Evolutionary conservation across 2,113 vertebrate species (phyloP).

Genomic region (Dendropsophus ebraccatus): DNA sequence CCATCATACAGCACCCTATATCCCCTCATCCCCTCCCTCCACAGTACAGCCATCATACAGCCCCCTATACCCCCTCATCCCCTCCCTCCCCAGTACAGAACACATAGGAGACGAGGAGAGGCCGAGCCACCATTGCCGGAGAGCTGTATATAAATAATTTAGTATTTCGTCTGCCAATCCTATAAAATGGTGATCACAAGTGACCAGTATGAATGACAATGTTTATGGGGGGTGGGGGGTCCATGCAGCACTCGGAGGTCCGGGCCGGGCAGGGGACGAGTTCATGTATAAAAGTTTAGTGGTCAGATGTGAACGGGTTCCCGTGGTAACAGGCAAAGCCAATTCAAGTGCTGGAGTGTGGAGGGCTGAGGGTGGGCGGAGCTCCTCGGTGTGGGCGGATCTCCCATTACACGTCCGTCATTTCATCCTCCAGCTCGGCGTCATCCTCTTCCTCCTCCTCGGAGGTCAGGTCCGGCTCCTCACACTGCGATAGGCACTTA

Average conservation of each 20-base stretch:
- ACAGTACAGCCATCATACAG: too few species aligned
- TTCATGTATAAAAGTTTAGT: constrained; percentile 6
- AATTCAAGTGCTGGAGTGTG: constrained; percentile 32
- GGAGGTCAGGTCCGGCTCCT: constrained; percentile 88
- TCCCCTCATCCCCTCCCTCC: too few species aligned
- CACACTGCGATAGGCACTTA: constrained; percentile 89
- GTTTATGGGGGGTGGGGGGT: not conserved
- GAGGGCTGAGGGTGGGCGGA: not conserved
- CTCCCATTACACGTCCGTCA: constrained; percentile 90
- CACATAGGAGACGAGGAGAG: too few species aligned
- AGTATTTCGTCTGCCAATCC: not conserved
- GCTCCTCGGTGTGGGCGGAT: not conserved
- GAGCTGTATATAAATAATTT: constrained; percentile 26
- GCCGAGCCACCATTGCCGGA: not conserved
- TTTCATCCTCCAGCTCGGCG: constrained; percentile 94
- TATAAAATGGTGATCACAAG: not conserved
- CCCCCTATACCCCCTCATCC: too few species aligned
- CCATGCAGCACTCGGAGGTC: not conserved
- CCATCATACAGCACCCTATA: too few species aligned
- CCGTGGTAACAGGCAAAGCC: constrained; percentile 29
- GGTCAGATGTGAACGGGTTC: not conserved
- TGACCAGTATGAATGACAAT: not conserved
- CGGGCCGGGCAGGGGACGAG: not conserved
- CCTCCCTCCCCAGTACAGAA: too few species aligned
- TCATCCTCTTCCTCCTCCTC: constrained; percentile 92